Base-by-base conservation (phyloP, 2,113 vertebrate genomes). In the Boulengerochromis microlepis region DNA sequence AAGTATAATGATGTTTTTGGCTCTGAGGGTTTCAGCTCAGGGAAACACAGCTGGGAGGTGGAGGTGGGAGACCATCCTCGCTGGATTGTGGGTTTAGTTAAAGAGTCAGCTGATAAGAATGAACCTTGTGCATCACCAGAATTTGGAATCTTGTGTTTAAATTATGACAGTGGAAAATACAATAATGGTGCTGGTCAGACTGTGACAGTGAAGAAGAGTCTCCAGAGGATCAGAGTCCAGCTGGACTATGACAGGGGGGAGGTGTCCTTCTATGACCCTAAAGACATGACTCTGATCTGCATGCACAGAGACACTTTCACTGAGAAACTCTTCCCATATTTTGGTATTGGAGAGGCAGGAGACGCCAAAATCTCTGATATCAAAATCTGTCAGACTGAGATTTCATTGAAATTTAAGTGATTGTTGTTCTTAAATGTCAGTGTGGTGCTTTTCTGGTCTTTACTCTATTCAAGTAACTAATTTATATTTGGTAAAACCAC, bases 331-430 rank as follows among this genome's bases (percentile, higher is more conserved):
- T 24, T 54, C 0, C 53, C 53, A 24, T 2, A 24, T 54, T 54
- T 54, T 0, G 0, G 0, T 0, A 22, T 12, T 7, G n/a, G 10
- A 6, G 0, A 1, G 0, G 6, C 10, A 54, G 53, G n/a, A 12
- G 5, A 12, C 0, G 2, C n/a, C n/a, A 56, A 56, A 2, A 56
- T 0, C 0, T 56, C 53, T 13, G 53, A 56, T 12, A 56, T 56
- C 53, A 56, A 56, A 56, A 13, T 56, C 0, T 56, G 22, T 24
- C 10, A 24, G 6, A 12, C 3, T 2, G 0, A 2, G 10, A 4
- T 12, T 24, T 53, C 3, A 10, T 53, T 10, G 5, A 53, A 53
- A 53, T 50, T 50, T 50, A 50, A 50, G 47, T 50, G 16, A 50
- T 50, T 19, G 16, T 50, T 50, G 0, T 50, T 50, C 16, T 50